Evolutionary conservation across 2,888 invertebrate genomes (phyloP), one percentile per base, ranked within the genome.

Genomic region (Cenopis cana): DNA sequence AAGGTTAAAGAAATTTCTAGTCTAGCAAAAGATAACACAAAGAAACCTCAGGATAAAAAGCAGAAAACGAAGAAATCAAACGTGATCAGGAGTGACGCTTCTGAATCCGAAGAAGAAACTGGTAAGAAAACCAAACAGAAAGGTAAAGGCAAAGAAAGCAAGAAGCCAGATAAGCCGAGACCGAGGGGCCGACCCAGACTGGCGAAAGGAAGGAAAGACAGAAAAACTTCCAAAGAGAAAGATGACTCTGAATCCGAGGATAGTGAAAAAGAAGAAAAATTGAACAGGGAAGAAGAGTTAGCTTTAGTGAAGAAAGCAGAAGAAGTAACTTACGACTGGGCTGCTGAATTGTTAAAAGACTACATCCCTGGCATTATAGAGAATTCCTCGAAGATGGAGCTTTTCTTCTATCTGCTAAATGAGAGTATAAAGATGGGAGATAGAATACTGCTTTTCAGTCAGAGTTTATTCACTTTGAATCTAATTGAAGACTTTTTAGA

Each of bases 301-400:
- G 93, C 91, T 46, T 85, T 94, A 75, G 88, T 92, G 0, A 96
- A 95, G 84, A 96, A 96, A 84, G 97, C 96, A 77, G 96, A 96
- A 80, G 97, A 97, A 76, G 96, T 98, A 85, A 97, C 97, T 0
- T 98, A 98, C 80, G 98, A 98, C 83, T 98, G 98, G 98, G 97
- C 98, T 11, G 90, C 96, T 12, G 97, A 97, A 78, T 88, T 98
- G 61, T 94, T 98, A 84, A 97, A 97, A 88, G 96, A 96, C 77
- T 99, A 99, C 85, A 93, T 96, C 73, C 96, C 98, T 0, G 98
- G 98, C n/a, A 93, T 96, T 52, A 95, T 99, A 76, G 98, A 98
- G 82, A 98, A 98, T 83, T 98, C 99, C 2, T 97, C 98, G 1
- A 99, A 99, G 93, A 98, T 99, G 96, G 96, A 97, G 79, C 95